Evolutionary conservation across 2,797 vertebrate genomes (phyloP).

Genomic region (Thripadectes ignobilis): DNA sequence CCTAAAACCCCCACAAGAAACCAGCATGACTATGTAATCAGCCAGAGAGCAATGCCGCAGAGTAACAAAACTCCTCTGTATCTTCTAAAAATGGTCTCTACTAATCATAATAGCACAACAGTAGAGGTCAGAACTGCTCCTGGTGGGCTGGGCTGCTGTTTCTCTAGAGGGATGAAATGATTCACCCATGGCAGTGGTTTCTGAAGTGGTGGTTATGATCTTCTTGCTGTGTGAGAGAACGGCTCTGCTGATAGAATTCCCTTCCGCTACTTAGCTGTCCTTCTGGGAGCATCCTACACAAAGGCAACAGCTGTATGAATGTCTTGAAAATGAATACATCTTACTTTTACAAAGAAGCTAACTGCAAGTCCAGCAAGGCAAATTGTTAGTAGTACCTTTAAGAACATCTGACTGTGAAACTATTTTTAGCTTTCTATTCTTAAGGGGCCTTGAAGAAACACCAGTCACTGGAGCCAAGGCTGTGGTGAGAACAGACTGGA

Average conservation of each 20-base stretch:
- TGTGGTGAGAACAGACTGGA: constrained; percentile 68
- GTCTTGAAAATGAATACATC: not conserved
- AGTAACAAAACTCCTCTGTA: not conserved
- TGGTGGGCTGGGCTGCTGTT: not conserved
- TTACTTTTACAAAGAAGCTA: constrained; percentile 12
- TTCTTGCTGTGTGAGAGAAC: not conserved
- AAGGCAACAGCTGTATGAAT: not conserved
- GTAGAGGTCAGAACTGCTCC: not conserved
- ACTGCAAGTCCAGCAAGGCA: constrained; percentile 21
- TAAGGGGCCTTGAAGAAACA: constrained; percentile 62
- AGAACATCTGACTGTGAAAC: constrained; percentile 58
- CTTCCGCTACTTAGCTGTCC: not conserved
- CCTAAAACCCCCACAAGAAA: not conserved
- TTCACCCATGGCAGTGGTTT: not conserved
- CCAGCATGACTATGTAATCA: not conserved
- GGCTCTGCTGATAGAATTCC: not conserved
- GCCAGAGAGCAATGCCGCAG: accelerated
- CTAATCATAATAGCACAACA: not conserved
- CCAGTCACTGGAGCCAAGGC: constrained; percentile 48
- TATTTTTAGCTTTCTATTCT: constrained; percentile 71
- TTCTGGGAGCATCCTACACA: not conserved
- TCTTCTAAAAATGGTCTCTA: not conserved
- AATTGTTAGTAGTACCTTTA: constrained; percentile 42
- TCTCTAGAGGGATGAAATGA: not conserved
- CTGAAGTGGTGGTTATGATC: not conserved